phyloP scores from a whole-genome alignment of 1,140 invertebrate species.

The Melanaphis sacchari region DNA sequence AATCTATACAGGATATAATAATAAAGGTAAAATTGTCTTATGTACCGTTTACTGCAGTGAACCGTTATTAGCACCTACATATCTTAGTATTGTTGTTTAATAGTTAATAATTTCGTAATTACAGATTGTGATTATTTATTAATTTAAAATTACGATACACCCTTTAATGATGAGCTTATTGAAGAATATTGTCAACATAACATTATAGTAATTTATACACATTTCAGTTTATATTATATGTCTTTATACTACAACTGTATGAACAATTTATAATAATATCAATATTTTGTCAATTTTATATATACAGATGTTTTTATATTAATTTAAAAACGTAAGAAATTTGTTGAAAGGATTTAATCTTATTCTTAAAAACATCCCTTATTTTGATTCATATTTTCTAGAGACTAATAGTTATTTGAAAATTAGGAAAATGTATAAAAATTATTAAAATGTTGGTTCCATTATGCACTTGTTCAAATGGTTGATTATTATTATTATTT shows the following conservation, averaged over 20 bases:
- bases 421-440: neutral
- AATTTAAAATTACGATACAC: neutral
- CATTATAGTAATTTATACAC: neutral
- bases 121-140: neutral
- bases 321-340: neutral
- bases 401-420: neutral
- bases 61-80: neutral
- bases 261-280: neutral
- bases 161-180: neutral
- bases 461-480: neutral
- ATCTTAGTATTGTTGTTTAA: neutral
- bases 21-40: neutral
- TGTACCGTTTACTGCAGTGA: neutral
- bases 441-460: neutral
- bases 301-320: neutral
- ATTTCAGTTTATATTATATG: neutral
- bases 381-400: neutral
- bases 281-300: neutral
- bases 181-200: neutral
- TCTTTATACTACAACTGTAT: neutral
- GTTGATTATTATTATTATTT: too few relatives aligned
- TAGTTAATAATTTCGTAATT: neutral
- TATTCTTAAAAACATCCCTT: neutral
- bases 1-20: neutral
- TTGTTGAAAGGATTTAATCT: neutral